Conservation (phyloP, 2,113 vertebrate species). For the Saccopteryx leptura region DNA sequence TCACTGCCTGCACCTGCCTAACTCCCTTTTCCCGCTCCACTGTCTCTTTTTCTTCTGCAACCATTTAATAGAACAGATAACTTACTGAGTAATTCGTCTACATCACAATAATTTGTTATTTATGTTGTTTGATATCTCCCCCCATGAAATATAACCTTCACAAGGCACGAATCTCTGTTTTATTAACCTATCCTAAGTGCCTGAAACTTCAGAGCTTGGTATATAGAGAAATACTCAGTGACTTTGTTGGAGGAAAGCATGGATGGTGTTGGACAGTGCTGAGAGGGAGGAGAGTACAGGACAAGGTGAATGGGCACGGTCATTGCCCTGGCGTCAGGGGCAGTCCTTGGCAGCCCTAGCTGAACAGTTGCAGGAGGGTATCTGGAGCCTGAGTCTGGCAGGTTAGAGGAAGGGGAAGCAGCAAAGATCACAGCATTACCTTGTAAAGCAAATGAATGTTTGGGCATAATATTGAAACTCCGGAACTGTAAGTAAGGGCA, state of each 20-base stretch:
- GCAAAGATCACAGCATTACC: background rate
- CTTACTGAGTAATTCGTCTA: background rate
- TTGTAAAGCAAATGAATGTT: background rate
- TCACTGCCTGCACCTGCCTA: background rate
- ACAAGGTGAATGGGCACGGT: background rate
- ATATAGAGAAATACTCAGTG: background rate
- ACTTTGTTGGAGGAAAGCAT: constrained; percentile 8
- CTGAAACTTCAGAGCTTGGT: background rate
- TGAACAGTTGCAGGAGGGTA: background rate
- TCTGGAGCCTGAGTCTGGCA: background rate
- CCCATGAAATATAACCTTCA: background rate
- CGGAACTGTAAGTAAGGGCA: background rate
- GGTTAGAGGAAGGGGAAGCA: background rate
- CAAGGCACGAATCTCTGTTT: background rate
- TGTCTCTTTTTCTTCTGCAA: background rate
- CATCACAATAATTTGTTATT: background rate
- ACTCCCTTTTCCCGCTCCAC: background rate
- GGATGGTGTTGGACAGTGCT: background rate
- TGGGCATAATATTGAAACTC: background rate
- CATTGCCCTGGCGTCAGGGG: background rate
- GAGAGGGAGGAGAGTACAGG: background rate
- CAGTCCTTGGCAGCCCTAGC: background rate
- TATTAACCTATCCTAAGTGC: background rate
- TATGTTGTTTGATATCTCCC: background rate
- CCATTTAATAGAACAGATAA: background rate